Conservation (phyloP, 1,140 invertebrate species). For the Probaryconus sp. region DNA sequence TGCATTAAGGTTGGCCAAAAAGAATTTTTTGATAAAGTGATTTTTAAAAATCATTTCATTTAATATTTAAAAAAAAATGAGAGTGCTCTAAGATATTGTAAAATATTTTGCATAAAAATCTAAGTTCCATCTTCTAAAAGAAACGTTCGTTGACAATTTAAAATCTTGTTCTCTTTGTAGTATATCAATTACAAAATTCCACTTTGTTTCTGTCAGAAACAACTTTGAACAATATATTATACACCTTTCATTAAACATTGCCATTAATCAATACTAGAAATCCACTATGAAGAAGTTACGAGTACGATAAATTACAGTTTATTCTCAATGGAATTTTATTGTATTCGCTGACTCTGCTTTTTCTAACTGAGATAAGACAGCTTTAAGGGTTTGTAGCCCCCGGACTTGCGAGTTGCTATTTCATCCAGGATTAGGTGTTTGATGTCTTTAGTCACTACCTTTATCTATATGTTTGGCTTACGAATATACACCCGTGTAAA, state of each 20-base stretch:
- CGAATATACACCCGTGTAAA: no score
- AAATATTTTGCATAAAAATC: no score
- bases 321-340: conserved; percentile 60
- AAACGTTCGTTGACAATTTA: no score
- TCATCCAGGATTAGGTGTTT: conserved; percentile 54
- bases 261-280: conserved; percentile 43
- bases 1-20: no score
- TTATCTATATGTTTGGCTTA: no score
- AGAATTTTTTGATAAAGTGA: no score
- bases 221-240: conserved; percentile 37
- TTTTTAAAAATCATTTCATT: no score
- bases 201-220: neutral
- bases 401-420: conserved; percentile 41
- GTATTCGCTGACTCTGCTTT: conserved; percentile 45
- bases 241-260: conserved; percentile 38
- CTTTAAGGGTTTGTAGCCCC: conserved; percentile 40
- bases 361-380: conserved; percentile 41
- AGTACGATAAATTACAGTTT: conserved; percentile 49
- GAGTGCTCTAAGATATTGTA: no score
- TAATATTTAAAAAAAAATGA: no score
- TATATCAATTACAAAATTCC: conserved; percentile 2
- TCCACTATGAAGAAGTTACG: conserved; percentile 30
- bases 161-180: no score
- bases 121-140: no score
- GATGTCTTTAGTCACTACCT: conserved; percentile 36